Evolutionary conservation across 2,113 vertebrate species (phyloP).

Genomic region (Ciconia maguari): DNA sequence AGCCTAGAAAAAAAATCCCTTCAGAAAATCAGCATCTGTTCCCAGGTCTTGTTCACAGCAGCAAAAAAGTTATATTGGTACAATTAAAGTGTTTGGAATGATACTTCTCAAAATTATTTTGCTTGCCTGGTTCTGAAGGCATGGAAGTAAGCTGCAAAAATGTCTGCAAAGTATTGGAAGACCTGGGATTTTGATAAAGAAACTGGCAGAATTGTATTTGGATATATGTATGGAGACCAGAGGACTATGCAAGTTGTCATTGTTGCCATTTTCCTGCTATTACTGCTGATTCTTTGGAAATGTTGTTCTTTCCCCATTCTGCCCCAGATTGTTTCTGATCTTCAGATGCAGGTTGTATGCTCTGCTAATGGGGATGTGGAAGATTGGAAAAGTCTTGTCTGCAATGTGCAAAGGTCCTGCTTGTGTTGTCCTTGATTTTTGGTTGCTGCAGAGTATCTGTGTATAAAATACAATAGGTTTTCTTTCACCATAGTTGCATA

Average conservation of each 20-base stretch:
- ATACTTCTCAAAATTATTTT: background rate
- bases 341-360: background rate
- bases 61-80: background rate
- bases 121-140: background rate
- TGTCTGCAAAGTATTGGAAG: background rate
- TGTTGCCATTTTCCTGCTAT: background rate
- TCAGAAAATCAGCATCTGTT: slow-evolving; percentile 20
- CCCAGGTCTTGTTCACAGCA: background rate
- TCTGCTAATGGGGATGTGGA: background rate
- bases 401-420: rapidly evolving
- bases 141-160: background rate
- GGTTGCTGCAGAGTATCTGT: background rate
- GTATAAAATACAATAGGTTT: background rate
- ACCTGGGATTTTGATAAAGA: background rate
- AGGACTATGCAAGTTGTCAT: background rate
- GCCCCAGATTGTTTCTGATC: background rate
- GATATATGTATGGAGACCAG: background rate
- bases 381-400: background rate
- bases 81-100: background rate
- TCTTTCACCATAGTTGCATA: background rate
- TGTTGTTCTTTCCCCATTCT: background rate
- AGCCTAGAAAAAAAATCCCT: background rate
- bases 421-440: background rate
- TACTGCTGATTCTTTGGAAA: background rate
- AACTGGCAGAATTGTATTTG: background rate